Evolutionary conservation across 1,140 invertebrate genomes (phyloP).

Genomic region (Rhopalosiphum padi): DNA sequence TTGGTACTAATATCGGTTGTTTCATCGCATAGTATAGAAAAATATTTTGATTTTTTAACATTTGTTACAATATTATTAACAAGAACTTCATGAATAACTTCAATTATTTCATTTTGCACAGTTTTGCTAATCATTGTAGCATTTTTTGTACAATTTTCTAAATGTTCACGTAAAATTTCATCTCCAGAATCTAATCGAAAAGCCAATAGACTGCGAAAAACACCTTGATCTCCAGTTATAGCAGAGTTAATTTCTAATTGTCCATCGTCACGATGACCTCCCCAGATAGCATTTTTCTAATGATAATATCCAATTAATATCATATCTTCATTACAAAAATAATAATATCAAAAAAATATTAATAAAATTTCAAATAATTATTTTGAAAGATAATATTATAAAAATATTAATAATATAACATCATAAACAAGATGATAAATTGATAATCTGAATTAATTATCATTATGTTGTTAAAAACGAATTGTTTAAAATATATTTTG

Average conservation of each 20-base stretch:
- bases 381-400: no score
- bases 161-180: background rate
- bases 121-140: conserved; percentile 7
- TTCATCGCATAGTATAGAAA: background rate
- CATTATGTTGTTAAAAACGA: no score
- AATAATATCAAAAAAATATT: no score
- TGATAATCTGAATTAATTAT: no score
- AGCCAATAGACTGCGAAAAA: background rate
- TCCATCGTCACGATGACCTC: background rate
- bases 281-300: no score
- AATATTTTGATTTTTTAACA: background rate
- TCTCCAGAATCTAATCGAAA: conserved; percentile 20
- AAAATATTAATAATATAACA: no score
- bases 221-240: background rate
- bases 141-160: conserved; percentile 9
- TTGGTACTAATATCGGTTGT: conserved; percentile 24
- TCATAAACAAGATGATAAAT: no score
- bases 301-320: no score
- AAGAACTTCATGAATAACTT: conserved; percentile 4
- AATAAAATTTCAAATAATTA: no score
- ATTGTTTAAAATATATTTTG: no score
- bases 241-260: conserved; percentile 13
- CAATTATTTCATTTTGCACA: background rate
- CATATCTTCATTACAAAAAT: no score
- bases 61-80: background rate